A percentile compares a stretch with the other conserved stretches of the same genome.
These are phyloP conservation scores for Cheilosia urbana DNA, from an alignment of 2,888 invertebrate species.

Conservation along the genomic window DNA sequence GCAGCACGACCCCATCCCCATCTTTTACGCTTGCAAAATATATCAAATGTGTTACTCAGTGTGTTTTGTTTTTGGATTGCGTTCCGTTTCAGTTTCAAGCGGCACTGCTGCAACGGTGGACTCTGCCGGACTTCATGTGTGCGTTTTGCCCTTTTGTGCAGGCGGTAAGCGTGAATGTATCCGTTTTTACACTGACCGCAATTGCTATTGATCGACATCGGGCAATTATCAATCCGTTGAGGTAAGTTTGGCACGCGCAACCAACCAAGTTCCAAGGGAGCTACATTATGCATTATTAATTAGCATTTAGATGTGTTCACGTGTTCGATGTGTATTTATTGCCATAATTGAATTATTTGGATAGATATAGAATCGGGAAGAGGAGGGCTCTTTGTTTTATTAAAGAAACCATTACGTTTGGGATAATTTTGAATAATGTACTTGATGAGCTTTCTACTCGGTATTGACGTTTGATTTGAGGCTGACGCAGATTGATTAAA, in stretches of 20 bases:
- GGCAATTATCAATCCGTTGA: conserved; percentile 89
- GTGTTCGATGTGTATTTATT: neutral
- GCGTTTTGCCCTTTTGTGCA: conserved; percentile 95
- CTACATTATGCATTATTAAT: conserved; percentile 45
- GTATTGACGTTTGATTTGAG: conserved; percentile 15
- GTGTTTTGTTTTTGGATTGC: conserved; percentile 14
- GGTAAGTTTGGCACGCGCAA: conserved; percentile 84
- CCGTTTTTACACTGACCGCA: conserved; percentile 93
- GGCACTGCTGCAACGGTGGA: conserved; percentile 93
- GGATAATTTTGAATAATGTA: conserved; percentile 3
- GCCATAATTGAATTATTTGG: conserved; percentile 7
- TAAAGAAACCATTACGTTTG: neutral
- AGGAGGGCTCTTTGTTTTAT: conserved; percentile 1
- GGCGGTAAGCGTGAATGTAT: conserved; percentile 93
- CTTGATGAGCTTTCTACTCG: neutral
- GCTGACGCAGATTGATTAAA: conserved; percentile 11
- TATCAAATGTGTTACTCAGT: conserved; percentile 37
- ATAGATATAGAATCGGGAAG: conserved; percentile 4
- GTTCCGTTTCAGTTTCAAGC: conserved; percentile 90
- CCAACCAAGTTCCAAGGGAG: conserved; percentile 9
- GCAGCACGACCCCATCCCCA: neutral
- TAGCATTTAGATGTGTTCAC: neutral
- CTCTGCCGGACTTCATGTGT: conserved; percentile 93
- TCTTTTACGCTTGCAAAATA: conserved; percentile 41
- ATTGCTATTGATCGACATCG: conserved; percentile 94